Base-by-base conservation (phyloP, 1,140 invertebrate species). In the Lasioglossum baleicum region DNA sequence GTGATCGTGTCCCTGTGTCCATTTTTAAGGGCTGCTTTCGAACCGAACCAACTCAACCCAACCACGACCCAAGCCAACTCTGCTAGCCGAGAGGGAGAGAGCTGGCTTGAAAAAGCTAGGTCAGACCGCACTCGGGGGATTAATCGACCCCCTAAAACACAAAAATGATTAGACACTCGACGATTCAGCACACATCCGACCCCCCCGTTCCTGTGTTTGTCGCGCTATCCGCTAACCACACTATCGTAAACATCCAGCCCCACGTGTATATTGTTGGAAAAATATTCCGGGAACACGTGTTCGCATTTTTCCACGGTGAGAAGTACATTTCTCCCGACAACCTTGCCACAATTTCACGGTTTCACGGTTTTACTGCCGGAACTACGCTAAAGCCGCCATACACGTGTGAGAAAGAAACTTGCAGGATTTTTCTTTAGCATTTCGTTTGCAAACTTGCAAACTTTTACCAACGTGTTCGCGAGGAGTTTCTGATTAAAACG, bases 151-250 rank as follows among this genome's bases (percentile, higher is more conserved):
- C 44, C 60, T 73, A 64, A 51, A 63, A 73, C 42, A 64, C 42
- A 61, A 51, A 73, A 73, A 73, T 73, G 60, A 73, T 73, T 73
- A 73, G 71, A 64, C 26, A 17, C 71, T 42, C 6, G 44, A 73
- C 71, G 71, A 63, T 44, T 35, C 51, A 60, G 22, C 17, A 51
- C 35, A 51, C 60, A 15, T 64, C 17, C 17, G 20, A 35, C 5
- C 35, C 35, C 31, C 35, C 42, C 17, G 53, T 40, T 6, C 20
- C 8, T 22, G 17, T 73, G 26, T 58, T 51, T 51, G n/a, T 53
- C 26, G 15, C 22, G 58, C 17, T 73, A 35, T 73, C n/a, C 60
- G 15, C 15, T 73, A 42, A 73, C 58, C 71, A 60, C 42, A 31
- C 44, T 64, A 51, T 64, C 71, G 42, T 73, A 63, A 63, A 73